Base-by-base conservation (phyloP, 2,888 invertebrate genomes). In the Bimastos eiseni region DNA sequence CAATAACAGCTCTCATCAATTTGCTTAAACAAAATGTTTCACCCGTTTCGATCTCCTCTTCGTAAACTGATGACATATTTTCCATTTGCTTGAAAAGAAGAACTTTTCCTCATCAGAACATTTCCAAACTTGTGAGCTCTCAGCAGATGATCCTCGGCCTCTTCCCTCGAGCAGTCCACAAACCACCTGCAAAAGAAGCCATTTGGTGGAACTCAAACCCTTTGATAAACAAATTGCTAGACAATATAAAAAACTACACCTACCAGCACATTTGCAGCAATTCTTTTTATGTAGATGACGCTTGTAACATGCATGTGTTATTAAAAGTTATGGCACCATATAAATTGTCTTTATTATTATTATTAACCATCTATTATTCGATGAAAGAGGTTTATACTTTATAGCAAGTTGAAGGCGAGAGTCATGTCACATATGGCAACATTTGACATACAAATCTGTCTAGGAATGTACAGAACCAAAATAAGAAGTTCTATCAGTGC, bases 1-100 rank as follows among this genome's bases (percentile, higher is more conserved):
- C 6, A 70, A 70, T 70, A n/a, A n/a, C 30, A 49, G 49, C 24
- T 49, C 24, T n/a, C n/a, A 70, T 70, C 8, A n/a, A n/a, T 70
- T 70, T 70, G 30, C 70, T n/a, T n/a, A 70, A n/a, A 70, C 6
- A n/a, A 70, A 70, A 70, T n/a, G 30, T 70, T 70, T 70, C 70
- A 70, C 70, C 70, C 70, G n/a, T 70, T 70, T 70, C n/a, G 70
- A 70, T 70, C 70, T 70, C 70, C n/a, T 70, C 70, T 70, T 70
- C 70, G 70, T 70, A 70, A 70, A 70, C 70, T 70, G 70, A 70
- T 70, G 70, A 70, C 70, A 8, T 70, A 70, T 70, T 70, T 70
- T 70, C 70, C 70, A 70, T 70, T 70, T n/a, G 70, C 70, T 70
- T 70, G n/a, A 13, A 70, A 70, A 8, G 70, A 70, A 30, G 70